These are phyloP conservation scores for Lagorchestes hirsutus DNA, from an alignment of 2,797 vertebrate species.

Conservation along the genomic window DNA sequence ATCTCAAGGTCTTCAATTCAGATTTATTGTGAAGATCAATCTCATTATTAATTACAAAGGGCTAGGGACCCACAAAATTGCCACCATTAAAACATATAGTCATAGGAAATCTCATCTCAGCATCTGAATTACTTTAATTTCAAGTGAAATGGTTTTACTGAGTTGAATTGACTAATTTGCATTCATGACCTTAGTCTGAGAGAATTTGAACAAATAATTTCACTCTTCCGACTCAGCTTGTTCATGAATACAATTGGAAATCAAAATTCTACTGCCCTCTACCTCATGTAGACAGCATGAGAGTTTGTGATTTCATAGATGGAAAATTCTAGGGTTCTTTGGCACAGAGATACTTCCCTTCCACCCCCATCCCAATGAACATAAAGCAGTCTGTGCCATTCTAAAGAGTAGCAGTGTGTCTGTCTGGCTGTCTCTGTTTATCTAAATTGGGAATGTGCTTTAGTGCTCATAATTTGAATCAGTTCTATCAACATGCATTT, in stretches of 20 bases:
- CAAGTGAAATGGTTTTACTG: background rate
- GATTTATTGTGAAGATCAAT: background rate
- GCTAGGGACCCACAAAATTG: background rate
- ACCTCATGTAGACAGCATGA: background rate
- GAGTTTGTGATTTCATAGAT: background rate
- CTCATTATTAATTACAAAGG: background rate
- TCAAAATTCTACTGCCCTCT: background rate
- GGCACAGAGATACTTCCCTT: background rate
- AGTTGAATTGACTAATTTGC: no score
- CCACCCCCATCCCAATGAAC: background rate
- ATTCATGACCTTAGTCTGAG: rapidly evolving
- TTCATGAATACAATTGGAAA: background rate
- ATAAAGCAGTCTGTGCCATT: background rate
- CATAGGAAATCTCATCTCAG: background rate
- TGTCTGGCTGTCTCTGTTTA: background rate
- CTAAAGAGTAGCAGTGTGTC: background rate
- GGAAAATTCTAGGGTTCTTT: background rate
- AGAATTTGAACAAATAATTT: background rate
- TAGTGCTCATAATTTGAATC: background rate
- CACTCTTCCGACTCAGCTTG: background rate
- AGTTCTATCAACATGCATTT: background rate
- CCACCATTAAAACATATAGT: background rate
- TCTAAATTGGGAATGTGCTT: background rate
- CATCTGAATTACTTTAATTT: background rate
- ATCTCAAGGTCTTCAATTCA: background rate